Percentiles rank a stretch among this genome's conserved stretches.
Evolutionary conservation across 2,113 vertebrate genomes (phyloP).

Genomic region (Cheirogaleus medius): DNA sequence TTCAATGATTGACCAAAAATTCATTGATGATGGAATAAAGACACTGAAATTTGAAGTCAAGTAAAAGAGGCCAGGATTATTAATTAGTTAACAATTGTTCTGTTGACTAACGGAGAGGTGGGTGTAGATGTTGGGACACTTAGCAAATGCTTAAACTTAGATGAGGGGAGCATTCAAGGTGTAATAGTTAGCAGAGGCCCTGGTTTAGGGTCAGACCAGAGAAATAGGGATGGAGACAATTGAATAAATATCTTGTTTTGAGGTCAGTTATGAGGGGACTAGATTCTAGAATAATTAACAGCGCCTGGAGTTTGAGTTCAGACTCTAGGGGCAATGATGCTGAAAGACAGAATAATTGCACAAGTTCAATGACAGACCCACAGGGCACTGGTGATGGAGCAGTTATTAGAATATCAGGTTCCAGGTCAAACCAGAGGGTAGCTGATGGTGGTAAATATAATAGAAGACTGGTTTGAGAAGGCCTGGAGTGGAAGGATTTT

Average conservation of each 20-base stretch:
- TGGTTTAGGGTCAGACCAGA: not conserved
- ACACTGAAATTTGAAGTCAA: not conserved
- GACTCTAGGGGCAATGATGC: not conserved
- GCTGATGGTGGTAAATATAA: not conserved
- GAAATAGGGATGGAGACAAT: not conserved
- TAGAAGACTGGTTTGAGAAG: not conserved
- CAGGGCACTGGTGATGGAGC: not conserved
- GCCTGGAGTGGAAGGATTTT: not conserved
- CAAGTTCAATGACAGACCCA: not conserved
- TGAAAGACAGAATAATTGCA: not conserved
- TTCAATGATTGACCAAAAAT: not conserved
- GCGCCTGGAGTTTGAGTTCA: not conserved
- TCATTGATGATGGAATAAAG: not conserved
- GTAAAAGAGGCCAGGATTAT: not conserved
- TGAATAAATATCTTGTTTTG: not conserved
- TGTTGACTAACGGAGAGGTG: not conserved
- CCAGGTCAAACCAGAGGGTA: not conserved
- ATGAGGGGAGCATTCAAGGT: not conserved
- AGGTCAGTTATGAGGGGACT: not conserved
- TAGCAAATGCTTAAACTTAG: slow-evolving; percentile 2
- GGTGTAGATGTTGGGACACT: not conserved
- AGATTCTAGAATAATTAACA: not conserved
- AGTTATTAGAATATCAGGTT: not conserved
- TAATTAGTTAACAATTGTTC: not conserved
- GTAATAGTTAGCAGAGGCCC: not conserved